Conservation (phyloP, 2,113 vertebrate species). For the Pitta sordida region DNA sequence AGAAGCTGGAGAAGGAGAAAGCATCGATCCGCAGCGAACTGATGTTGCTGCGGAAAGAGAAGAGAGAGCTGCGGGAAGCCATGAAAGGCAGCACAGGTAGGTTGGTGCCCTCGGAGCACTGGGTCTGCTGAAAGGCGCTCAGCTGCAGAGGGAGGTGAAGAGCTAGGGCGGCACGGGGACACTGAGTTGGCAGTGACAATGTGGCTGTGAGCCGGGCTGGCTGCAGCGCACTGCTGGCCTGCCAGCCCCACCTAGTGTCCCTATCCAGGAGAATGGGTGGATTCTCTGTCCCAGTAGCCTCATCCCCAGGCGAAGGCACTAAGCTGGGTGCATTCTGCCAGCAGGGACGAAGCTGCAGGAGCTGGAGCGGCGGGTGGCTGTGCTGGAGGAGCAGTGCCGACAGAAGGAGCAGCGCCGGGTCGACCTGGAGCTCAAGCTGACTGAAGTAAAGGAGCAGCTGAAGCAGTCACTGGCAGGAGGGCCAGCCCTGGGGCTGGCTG, state of each 20-base stretch:
- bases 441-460: constrained; percentile 88
- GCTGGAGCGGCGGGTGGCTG: constrained; percentile 75
- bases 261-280: neutral
- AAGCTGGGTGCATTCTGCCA: neutral
- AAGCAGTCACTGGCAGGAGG: constrained; percentile 90
- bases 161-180: neutral
- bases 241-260: constrained; percentile 52
- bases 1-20: constrained; percentile 88
- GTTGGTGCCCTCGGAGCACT: accelerated
- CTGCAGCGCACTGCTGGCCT: neutral
- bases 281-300: accelerated
- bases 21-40: constrained; percentile 82
- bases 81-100: constrained; percentile 83
- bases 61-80: constrained; percentile 83
- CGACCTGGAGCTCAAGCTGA: constrained; percentile 87
- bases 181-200: accelerated
- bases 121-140: accelerated
- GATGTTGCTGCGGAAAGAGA: constrained; percentile 83
- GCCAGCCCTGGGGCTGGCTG: constrained; percentile 76
- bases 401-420: constrained; percentile 84
- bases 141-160: neutral
- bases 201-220: neutral
- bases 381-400: constrained; percentile 85
- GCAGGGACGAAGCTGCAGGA: constrained; percentile 77
- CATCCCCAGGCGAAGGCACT: neutral